phyloP scores from a whole-genome alignment of 2,797 vertebrate genomes.

The Parauchenoglanis punctatus region DNA sequence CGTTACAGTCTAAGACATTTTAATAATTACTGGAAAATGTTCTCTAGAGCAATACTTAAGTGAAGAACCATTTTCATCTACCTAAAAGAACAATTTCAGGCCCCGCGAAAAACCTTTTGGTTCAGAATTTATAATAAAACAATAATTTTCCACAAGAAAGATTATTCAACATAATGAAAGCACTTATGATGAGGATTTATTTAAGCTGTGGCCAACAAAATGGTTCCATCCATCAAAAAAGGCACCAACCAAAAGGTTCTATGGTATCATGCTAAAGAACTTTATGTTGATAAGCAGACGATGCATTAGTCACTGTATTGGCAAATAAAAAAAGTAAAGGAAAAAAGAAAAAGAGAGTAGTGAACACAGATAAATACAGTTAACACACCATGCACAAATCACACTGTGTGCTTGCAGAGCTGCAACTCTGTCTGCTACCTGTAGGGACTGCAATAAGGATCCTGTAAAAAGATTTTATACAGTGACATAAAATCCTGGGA shows the following conservation, averaged over 20 bases:
- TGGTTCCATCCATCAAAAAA: not conserved
- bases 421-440: slow-evolving; percentile 21
- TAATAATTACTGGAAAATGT: not conserved
- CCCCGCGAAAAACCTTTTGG: not conserved
- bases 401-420: not conserved
- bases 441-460: slow-evolving; percentile 46
- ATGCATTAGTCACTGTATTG: not conserved
- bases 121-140: not conserved
- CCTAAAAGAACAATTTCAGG: not conserved
- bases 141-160: not conserved
- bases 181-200: not conserved
- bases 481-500: slow-evolving; percentile 49
- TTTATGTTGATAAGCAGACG: not conserved
- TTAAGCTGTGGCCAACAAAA: not conserved
- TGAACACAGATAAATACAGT: not conserved
- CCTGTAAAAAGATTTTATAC: slow-evolving; percentile 48
- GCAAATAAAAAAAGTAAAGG: not conserved
- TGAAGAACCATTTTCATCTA: not conserved
- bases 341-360: not conserved
- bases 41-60: not conserved
- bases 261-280: not conserved
- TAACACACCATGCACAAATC: not conserved
- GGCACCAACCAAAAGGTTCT: not conserved
- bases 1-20: not conserved
- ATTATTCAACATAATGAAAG: not conserved